Evolutionary conservation across 2,797 vertebrate genomes (phyloP).

Genomic region (Falco peregrinus): DNA sequence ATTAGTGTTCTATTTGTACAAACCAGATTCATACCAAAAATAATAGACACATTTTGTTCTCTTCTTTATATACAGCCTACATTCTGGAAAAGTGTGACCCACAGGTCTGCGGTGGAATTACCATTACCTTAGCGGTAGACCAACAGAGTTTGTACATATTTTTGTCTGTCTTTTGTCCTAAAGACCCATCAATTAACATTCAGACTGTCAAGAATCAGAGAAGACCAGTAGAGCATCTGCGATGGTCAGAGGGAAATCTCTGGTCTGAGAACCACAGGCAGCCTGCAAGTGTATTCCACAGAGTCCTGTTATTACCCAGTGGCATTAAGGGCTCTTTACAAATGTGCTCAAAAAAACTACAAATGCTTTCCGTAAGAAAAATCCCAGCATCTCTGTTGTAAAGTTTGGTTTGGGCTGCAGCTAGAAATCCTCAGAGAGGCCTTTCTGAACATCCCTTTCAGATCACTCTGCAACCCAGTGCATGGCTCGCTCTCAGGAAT

Average conservation of each 20-base stretch:
- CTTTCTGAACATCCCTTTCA: not conserved
- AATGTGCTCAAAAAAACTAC: not conserved
- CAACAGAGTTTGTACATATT: not conserved
- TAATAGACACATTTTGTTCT: not conserved
- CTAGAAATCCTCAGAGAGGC: not conserved
- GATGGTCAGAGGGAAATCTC: not conserved
- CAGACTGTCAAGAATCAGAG: not conserved
- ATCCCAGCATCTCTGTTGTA: not conserved
- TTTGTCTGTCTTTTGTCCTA: not conserved
- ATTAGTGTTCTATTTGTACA: not conserved
- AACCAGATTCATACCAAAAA: not conserved
- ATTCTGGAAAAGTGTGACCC: not conserved
- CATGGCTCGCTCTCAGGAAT: not conserved
- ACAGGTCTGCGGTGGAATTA: not conserved
- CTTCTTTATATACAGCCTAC: not conserved
- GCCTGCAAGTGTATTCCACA: not conserved
- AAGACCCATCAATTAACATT: not conserved
- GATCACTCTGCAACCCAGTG: not conserved
- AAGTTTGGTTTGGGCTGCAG: not conserved
- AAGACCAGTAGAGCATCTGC: not conserved
- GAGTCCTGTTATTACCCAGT: not conserved
- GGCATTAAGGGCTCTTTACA: not conserved
- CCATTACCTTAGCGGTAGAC: not conserved
- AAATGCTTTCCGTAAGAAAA: not conserved
- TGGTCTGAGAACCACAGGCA: not conserved